phyloP scores from a whole-genome alignment of 1,140 invertebrate species.

The Calephelis nemesis region DNA sequence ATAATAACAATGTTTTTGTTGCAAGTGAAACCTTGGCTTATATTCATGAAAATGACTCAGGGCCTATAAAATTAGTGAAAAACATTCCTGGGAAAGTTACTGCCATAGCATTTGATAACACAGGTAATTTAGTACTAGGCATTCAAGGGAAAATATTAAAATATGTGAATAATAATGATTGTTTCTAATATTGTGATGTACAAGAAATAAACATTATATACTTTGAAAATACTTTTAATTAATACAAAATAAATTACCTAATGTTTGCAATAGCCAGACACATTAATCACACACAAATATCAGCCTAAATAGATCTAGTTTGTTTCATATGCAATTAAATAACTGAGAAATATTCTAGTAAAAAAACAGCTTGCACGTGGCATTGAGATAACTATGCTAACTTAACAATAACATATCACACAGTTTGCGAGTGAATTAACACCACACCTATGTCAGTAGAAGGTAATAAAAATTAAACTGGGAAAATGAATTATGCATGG shows the following conservation, averaged over 20 bases:
- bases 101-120: conserved; percentile 56
- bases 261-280: conserved; percentile 16
- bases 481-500: too few species aligned
- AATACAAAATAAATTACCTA: conserved; percentile 53
- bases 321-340: not conserved
- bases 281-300: conserved; percentile 12
- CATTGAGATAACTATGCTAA: too few species aligned
- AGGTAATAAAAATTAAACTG: too few species aligned
- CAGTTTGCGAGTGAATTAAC: too few species aligned
- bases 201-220: conserved; percentile 18
- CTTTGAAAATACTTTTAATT: conserved; percentile 39
- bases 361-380: too few species aligned
- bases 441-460: too few species aligned
- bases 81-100: conserved; percentile 51
- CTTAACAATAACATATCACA: too few species aligned
- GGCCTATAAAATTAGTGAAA: conserved; percentile 46
- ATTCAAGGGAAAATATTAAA: conserved; percentile 51
- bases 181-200: conserved; percentile 23
- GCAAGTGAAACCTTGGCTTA: conserved; percentile 54
- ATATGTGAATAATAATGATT: conserved; percentile 49
- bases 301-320: not conserved
- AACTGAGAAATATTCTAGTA: too few species aligned
- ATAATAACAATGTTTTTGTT: conserved; percentile 53
- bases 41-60: conserved; percentile 56
- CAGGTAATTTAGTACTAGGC: conserved; percentile 56